These are phyloP conservation scores for Leucopsar rothschildi DNA, from an alignment of 2,113 vertebrate genomes.

Conservation along the genomic window DNA sequence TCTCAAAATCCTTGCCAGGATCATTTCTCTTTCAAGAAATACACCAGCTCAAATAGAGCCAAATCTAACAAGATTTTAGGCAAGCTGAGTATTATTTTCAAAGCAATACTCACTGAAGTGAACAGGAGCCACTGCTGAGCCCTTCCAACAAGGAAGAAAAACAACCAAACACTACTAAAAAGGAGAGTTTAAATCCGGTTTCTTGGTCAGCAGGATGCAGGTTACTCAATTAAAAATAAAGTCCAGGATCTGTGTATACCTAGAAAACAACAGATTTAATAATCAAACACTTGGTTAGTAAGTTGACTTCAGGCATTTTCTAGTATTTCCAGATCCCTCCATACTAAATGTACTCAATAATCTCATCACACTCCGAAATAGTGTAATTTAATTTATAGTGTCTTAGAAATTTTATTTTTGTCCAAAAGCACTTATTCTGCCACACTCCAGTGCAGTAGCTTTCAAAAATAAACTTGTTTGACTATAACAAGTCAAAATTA, in stretches of 20 bases:
- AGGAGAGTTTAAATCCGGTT: not conserved
- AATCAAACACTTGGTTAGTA: not conserved
- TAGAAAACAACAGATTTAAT: not conserved
- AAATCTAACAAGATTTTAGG: not conserved
- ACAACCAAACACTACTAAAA: not conserved
- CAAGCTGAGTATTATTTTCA: not conserved
- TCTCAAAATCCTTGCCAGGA: not conserved
- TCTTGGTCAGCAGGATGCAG: not conserved
- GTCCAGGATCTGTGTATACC: not conserved
- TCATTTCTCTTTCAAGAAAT: not conserved
- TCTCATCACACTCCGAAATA: not conserved
- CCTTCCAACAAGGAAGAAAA: not conserved
- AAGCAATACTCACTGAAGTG: constrained; percentile 43
- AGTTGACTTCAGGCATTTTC: not conserved
- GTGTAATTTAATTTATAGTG: accelerated
- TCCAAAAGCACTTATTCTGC: not conserved
- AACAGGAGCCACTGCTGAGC: not conserved
- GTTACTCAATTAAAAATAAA: not conserved
- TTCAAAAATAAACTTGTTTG: not conserved
- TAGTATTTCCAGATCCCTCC: not conserved
- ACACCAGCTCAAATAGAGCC: not conserved
- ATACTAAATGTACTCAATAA: not conserved
- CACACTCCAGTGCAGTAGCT: not conserved
- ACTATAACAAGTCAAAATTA: not conserved
- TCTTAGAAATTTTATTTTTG: not conserved